Conservation (phyloP, 2,888 invertebrate species). For the Mongoloraphidia duomilia region DNA sequence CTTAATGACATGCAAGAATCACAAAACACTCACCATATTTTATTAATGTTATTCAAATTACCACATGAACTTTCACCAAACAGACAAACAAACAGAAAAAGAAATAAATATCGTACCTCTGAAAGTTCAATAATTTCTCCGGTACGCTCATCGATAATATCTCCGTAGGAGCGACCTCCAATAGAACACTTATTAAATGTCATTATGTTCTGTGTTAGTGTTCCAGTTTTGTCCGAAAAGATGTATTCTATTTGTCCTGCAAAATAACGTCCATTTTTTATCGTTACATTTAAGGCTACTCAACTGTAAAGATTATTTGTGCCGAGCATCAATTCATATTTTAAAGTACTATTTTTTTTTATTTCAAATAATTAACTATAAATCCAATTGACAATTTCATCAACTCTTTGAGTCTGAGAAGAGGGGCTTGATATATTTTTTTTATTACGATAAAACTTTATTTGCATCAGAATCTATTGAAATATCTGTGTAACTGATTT, state of each 20-base stretch:
- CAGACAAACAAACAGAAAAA: constrained; percentile 6
- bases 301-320: no score
- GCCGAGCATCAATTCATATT: no score
- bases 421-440: no score
- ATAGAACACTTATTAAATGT: constrained; percentile 99
- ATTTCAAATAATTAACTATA: no score
- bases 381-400: no score
- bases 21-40: neutral
- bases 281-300: no score
- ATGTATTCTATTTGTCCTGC: constrained; percentile 94
- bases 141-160: constrained; percentile 71
- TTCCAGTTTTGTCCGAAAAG: constrained; percentile 99
- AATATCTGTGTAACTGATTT: no score
- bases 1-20: no score
- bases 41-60: neutral
- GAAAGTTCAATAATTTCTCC: constrained; percentile 77
- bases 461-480: no score
- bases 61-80: constrained; percentile 7
- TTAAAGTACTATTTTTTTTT: no score
- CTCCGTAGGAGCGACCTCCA: constrained; percentile 82
- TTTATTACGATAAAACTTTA: no score
- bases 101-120: constrained; percentile 46
- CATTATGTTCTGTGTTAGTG: constrained; percentile 98
- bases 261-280: constrained; percentile 12
- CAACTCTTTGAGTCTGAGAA: no score